These are phyloP conservation scores for Podarcis siculus DNA, from an alignment of 2,797 vertebrate species.

Conservation along the genomic window DNA sequence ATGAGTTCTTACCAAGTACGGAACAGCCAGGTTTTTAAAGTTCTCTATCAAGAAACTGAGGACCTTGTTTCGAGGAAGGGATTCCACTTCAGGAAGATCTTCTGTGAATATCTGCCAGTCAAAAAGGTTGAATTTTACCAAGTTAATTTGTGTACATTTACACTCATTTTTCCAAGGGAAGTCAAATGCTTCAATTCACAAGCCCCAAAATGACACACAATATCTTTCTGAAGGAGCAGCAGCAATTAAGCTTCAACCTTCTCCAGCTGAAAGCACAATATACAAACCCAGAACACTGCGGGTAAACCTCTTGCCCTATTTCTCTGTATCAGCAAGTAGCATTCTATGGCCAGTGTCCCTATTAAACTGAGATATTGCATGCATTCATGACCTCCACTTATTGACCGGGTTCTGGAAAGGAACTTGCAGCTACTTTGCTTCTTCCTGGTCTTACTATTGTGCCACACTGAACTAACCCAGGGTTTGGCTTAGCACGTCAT, in stretches of 20 bases:
- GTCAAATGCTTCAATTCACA: not conserved
- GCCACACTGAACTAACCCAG: no score
- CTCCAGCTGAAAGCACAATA: not conserved
- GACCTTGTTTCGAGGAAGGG: conserved; percentile 90
- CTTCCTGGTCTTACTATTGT: no score
- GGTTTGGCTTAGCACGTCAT: no score
- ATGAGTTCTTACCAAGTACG: conserved; percentile 85
- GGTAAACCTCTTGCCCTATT: not conserved
- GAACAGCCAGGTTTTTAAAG: conserved; percentile 91
- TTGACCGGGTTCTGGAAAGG: no score
- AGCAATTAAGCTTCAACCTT: not conserved
- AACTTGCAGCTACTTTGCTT: no score
- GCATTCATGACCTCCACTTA: not conserved
- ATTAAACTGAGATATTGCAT: not conserved
- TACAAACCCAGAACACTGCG: not conserved
- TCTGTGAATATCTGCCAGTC: conserved; percentile 94
- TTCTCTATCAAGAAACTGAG: conserved; percentile 92
- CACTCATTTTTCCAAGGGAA: not conserved
- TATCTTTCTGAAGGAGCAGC: not conserved
- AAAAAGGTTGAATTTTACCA: conserved; percentile 39
- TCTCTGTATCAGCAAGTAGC: not conserved
- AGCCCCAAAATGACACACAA: not conserved
- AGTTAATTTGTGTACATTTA: not conserved
- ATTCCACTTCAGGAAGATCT: conserved; percentile 95
- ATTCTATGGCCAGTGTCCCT: not conserved